Conservation (phyloP, 2,797 vertebrate genomes). For the Mormyrops attenuatus region DNA sequence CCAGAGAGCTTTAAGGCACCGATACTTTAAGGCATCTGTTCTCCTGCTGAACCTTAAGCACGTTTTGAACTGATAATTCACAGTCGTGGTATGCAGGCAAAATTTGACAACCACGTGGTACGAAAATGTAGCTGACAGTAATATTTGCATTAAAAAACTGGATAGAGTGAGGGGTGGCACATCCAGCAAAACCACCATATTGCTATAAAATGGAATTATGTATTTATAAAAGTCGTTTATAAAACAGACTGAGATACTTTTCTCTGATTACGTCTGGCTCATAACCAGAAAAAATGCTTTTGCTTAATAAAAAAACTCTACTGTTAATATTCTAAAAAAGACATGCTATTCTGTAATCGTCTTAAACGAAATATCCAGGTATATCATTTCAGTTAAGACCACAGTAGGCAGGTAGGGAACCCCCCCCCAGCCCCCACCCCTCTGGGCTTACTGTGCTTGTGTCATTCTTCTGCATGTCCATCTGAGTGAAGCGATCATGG, state of each 20-base stretch:
- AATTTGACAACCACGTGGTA: background rate
- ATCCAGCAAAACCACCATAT: background rate
- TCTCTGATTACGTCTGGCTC: background rate
- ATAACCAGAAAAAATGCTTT: background rate
- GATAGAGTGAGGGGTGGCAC: background rate
- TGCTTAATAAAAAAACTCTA: background rate
- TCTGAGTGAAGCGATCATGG: conserved; percentile 62
- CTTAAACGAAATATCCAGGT: background rate
- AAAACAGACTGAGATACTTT: background rate
- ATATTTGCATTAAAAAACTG: background rate
- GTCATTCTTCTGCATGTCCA: conserved; percentile 23
- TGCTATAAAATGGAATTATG: background rate
- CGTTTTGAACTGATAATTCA: background rate
- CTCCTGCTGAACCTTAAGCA: background rate
- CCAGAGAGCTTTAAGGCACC: background rate
- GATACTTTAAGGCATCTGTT: background rate
- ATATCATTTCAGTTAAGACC: background rate
- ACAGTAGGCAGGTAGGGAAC: background rate
- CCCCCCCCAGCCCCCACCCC: background rate
- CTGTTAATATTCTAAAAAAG: background rate
- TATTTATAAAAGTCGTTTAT: background rate
- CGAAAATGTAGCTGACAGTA: background rate
- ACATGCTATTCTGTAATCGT: background rate
- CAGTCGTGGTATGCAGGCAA: background rate
- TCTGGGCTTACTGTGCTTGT: background rate